phyloP scores from a whole-genome alignment of 2,888 invertebrate genomes.

The Noctua comes region DNA sequence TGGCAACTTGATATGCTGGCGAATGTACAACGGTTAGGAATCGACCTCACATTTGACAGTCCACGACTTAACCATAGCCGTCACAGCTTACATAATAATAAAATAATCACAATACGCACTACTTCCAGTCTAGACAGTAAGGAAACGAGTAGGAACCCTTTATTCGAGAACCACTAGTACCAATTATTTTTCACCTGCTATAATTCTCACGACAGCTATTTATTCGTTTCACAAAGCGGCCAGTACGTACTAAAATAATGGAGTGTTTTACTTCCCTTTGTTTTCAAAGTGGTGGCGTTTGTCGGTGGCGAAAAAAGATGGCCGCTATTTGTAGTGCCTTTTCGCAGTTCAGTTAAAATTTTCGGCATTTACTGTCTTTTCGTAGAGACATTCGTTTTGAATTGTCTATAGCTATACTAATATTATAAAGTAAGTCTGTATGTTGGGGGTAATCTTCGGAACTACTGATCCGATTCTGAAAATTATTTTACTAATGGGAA shows the following conservation, averaged over 20 bases:
- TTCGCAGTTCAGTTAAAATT: conserved; percentile 1
- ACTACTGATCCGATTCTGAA: neutral
- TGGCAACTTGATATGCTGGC: too few species aligned
- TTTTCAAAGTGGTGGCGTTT: conserved; percentile 46
- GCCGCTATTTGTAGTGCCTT: conserved; percentile 31
- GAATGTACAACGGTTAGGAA: too few species aligned
- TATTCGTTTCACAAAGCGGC: conserved; percentile 67
- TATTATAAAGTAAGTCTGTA: neutral
- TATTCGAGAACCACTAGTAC: conserved; percentile 41
- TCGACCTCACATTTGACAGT: neutral
- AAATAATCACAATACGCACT: neutral
- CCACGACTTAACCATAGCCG: neutral
- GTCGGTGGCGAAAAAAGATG: conserved; percentile 42
- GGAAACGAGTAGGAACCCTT: neutral
- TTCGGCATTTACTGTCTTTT: conserved; percentile 22
- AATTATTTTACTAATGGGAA: neutral
- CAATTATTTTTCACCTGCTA: conserved; percentile 71
- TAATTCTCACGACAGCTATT: conserved; percentile 76
- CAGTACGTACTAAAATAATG: conserved; percentile 70
- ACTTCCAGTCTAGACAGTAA: conserved; percentile 23
- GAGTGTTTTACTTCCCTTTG: conserved; percentile 65
- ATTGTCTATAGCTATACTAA: neutral
- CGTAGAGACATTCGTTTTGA: neutral
- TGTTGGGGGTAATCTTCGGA: too few species aligned
- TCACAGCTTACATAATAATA: neutral